A percentile compares a stretch with the other conserved stretches of the same genome.
phyloP scores from a whole-genome alignment of 2,113 vertebrate genomes.

The Rhinopomastus cyanomelas region DNA sequence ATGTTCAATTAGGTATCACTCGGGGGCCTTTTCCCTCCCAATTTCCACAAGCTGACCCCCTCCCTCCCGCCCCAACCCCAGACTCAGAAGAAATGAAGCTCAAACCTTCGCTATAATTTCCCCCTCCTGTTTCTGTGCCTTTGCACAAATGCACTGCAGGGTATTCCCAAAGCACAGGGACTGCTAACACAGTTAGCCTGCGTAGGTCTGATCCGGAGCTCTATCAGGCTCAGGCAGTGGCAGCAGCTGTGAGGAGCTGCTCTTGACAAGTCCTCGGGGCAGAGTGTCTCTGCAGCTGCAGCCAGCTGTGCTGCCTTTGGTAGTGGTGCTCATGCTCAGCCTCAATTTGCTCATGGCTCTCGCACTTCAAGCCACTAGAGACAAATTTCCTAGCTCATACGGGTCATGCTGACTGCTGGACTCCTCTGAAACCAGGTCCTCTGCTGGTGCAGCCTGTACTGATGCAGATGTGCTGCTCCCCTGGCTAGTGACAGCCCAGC shows the following conservation, averaged over 20 bases:
- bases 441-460: not conserved
- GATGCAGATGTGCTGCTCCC: accelerated
- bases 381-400: not conserved
- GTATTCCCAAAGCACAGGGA: not conserved
- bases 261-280: not conserved
- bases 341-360: not conserved
- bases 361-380: not conserved
- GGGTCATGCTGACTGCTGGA: not conserved
- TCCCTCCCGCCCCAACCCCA: too few species aligned
- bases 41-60: not conserved
- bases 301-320: not conserved
- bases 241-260: not conserved
- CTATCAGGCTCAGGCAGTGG: not conserved
- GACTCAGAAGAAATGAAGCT: not conserved
- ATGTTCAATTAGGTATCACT: not conserved
- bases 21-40: not conserved
- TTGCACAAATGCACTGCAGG: not conserved
- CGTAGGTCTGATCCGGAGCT: not conserved
- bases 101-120: not conserved
- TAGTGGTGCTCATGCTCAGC: not conserved
- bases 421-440: not conserved
- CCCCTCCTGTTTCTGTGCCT: not conserved
- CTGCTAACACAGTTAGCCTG: not conserved
- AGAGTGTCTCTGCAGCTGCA: not conserved
- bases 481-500: not conserved